Percentiles rank a stretch among this genome's conserved stretches.
phyloP scores from a whole-genome alignment of 2,113 vertebrate genomes.

The Vireo altiloquus region DNA sequence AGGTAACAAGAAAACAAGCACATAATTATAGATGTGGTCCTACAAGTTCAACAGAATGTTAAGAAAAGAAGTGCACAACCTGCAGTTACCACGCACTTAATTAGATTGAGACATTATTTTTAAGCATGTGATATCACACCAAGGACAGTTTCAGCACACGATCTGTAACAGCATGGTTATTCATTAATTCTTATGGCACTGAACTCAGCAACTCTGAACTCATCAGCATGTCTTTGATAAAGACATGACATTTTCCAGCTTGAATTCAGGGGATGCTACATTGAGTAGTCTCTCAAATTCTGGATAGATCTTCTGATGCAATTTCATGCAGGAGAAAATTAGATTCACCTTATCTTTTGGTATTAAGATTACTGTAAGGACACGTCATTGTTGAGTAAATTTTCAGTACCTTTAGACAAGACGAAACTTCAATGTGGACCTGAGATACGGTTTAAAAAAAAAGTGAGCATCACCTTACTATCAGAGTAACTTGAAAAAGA shows the following conservation, averaged over 20 bases:
- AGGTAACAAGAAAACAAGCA: background rate
- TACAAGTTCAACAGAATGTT: background rate
- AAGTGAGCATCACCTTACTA: background rate
- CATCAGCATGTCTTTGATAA: background rate
- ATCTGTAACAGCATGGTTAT: background rate
- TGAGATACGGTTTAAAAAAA: background rate
- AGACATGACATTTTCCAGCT: background rate
- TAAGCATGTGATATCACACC: background rate
- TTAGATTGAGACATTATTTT: background rate
- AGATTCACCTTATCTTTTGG: background rate
- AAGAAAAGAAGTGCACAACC: background rate
- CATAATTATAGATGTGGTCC: background rate
- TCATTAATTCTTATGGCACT: background rate
- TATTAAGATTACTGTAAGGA: background rate
- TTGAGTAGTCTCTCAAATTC: background rate
- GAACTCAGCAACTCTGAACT: background rate
- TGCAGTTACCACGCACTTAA: background rate
- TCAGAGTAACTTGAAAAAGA: background rate
- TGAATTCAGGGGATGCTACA: background rate
- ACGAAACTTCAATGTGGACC: background rate
- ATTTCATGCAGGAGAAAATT: background rate
- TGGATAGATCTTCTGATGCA: background rate
- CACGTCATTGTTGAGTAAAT: background rate
- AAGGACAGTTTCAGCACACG: background rate
- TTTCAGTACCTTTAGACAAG: background rate